Conservation (phyloP, 1,140 invertebrate species). For the Brachionus koreanus region DNA sequence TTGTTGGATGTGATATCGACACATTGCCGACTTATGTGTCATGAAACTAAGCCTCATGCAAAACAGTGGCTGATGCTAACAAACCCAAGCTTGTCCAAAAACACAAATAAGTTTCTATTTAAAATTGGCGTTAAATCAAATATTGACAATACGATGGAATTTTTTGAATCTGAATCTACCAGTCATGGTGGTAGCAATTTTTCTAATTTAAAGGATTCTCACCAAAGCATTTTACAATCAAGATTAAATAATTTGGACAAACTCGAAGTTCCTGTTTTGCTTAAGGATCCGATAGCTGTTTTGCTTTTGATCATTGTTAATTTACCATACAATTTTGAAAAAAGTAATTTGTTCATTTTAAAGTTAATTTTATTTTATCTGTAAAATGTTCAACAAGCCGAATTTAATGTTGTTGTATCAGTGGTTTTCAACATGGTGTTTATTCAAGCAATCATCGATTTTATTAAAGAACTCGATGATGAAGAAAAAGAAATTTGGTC, state of each 20-base stretch:
- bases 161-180: slow-evolving; percentile 45
- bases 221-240: slow-evolving; percentile 44
- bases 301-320: slow-evolving; percentile 79
- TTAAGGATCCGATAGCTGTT: slow-evolving; percentile 76
- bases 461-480: slow-evolving; percentile 66
- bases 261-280: slow-evolving; percentile 71
- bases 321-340: slow-evolving; percentile 76
- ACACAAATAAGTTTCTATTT: slow-evolving; percentile 24
- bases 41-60: slow-evolving; percentile 35
- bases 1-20: slow-evolving; percentile 13
- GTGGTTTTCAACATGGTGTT: slow-evolving; percentile 80
- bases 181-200: slow-evolving; percentile 18
- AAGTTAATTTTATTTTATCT: background rate
- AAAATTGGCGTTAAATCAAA: slow-evolving; percentile 34
- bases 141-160: slow-evolving; percentile 55
- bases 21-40: slow-evolving; percentile 29
- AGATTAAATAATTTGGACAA: slow-evolving; percentile 51
- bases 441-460: slow-evolving; percentile 74
- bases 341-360: slow-evolving; percentile 64
- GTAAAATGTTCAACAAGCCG: slow-evolving; percentile 62
- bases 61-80: slow-evolving; percentile 26
- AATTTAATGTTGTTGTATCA: slow-evolving; percentile 78
- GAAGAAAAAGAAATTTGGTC: slow-evolving; percentile 60
- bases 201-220: background rate
- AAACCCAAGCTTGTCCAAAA: background rate